A percentile compares a stretch with the other conserved stretches of the same genome.
Evolutionary conservation across 2,888 invertebrate species (phyloP).

Genomic region (Eupeodes latifasciatus): DNA sequence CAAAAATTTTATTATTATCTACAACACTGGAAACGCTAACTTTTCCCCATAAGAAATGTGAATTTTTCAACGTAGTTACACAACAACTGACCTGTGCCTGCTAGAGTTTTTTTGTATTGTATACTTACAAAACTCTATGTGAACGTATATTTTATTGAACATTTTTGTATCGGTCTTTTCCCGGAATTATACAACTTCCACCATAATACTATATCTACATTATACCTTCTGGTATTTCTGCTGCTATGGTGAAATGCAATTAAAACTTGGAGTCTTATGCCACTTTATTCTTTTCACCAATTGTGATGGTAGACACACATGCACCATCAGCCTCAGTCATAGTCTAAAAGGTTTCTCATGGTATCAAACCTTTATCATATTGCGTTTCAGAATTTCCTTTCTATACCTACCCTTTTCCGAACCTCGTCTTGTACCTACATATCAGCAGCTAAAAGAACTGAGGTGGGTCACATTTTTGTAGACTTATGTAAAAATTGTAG

Average conservation of each 20-base stretch:
- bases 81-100: too few species aligned
- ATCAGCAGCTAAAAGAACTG: neutral
- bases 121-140: neutral
- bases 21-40: too few species aligned
- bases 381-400: neutral
- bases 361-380: neutral
- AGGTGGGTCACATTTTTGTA: neutral
- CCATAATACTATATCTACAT: too few species aligned
- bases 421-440: too few species aligned
- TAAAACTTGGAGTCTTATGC: conserved; percentile 10
- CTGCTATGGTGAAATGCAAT: conserved; percentile 19
- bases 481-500: neutral
- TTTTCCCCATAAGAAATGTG: too few species aligned
- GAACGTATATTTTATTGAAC: neutral
- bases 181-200: neutral
- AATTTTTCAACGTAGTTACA: too few species aligned
- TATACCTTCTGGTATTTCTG: neutral
- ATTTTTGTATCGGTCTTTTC: neutral
- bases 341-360: conserved; percentile 3
- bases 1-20: too few species aligned
- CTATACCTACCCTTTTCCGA: neutral
- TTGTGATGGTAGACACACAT: neutral
- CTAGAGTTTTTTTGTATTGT: neutral
- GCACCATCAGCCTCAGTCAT: neutral
- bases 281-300: neutral